Conservation (phyloP, 2,888 invertebrate genomes). For the Taphrorychus bicolor region DNA sequence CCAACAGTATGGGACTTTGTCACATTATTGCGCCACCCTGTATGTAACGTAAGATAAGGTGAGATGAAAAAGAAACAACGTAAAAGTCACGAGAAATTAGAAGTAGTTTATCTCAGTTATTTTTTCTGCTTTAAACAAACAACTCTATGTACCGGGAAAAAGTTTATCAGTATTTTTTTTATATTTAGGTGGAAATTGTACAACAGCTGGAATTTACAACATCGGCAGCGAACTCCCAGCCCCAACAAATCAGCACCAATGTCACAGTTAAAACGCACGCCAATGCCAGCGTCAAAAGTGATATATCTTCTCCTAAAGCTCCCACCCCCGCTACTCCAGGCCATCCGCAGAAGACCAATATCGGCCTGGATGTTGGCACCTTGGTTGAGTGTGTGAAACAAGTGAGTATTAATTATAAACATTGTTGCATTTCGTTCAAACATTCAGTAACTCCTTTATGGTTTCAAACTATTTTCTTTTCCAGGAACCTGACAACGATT, state of each 20-base stretch:
- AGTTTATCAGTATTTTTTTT: neutral
- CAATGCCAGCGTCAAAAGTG: conserved; percentile 71
- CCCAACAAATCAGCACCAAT: conserved; percentile 90
- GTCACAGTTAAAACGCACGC: conserved; percentile 86
- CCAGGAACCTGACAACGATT: conserved; percentile 76
- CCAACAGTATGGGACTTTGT: no score
- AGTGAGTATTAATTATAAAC: conserved; percentile 30
- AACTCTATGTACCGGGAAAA: no score
- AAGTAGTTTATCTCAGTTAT: no score
- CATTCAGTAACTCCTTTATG: no score
- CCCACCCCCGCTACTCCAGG: conserved; percentile 47
- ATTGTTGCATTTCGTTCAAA: no score
- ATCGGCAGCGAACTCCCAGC: conserved; percentile 84
- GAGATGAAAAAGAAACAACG: no score
- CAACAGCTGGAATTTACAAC: conserved; percentile 91
- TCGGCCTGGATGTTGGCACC: conserved; percentile 65
- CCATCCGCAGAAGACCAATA: conserved; percentile 50
- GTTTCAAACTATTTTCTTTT: no score
- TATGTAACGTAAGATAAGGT: no score
- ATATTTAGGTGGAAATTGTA: conserved; percentile 75
- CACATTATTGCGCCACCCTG: no score
- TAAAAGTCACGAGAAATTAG: no score
- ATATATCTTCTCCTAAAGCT: conserved; percentile 64
- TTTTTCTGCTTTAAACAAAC: no score
- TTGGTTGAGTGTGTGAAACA: conserved; percentile 75